Evolutionary conservation across 1,140 invertebrate species (phyloP).

Genomic region (Babylonia areolata): DNA sequence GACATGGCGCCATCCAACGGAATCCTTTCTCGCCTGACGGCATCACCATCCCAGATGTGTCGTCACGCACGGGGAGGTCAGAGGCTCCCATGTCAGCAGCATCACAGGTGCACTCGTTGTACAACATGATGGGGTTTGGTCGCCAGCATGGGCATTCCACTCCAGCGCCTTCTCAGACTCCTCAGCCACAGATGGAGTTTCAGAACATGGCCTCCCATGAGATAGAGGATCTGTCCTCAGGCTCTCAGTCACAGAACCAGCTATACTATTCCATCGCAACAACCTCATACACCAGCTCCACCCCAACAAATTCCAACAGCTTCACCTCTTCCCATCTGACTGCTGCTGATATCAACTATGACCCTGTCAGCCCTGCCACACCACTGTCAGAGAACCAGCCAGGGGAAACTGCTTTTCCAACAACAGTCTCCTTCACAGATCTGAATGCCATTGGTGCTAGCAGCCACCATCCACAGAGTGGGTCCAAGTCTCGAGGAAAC

Average conservation of each 20-base stretch:
- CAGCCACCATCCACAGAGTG: conserved; percentile 22
- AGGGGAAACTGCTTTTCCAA: conserved; percentile 47
- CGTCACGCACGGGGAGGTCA: conserved; percentile 29
- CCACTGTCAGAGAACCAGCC: conserved; percentile 54
- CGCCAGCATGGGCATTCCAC: conserved; percentile 44
- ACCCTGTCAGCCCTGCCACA: conserved; percentile 68
- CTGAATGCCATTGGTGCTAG: conserved; percentile 51
- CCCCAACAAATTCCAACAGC: conserved; percentile 36
- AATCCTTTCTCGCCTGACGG: conserved; percentile 51
- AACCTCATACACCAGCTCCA: conserved; percentile 31
- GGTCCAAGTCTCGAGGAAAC: conserved; percentile 31
- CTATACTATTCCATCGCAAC: conserved; percentile 49
- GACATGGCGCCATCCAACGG: conserved; percentile 44
- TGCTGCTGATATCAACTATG: conserved; percentile 62
- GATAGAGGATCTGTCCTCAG: conserved; percentile 46
- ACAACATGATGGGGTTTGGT: conserved; percentile 26
- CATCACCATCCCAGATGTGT: conserved; percentile 28
- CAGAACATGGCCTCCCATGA: conserved; percentile 46
- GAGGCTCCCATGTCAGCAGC: conserved; percentile 30
- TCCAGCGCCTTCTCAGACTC: conserved; percentile 39
- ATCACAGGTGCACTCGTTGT: conserved; percentile 22
- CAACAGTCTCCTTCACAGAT: conserved; percentile 58
- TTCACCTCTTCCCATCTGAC: conserved; percentile 41
- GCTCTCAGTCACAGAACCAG: conserved; percentile 45
- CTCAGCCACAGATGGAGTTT: conserved; percentile 40